Conservation (phyloP, 1,140 invertebrate genomes). For the Philopotamus ludificatus region DNA sequence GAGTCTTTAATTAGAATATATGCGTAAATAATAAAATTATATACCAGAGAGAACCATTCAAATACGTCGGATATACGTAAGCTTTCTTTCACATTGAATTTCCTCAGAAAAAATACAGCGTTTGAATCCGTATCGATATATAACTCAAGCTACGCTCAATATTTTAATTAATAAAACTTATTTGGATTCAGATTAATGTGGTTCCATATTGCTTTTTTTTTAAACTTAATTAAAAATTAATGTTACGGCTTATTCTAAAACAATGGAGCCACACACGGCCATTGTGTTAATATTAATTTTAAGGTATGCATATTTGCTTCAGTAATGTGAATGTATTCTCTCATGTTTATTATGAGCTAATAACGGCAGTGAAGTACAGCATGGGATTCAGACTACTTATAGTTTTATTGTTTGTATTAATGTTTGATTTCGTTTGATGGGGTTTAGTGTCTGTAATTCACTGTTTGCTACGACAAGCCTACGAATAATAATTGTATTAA, state of each 20-base stretch:
- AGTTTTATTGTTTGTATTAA: background rate
- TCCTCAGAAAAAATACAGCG: background rate
- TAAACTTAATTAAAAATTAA: too few species aligned
- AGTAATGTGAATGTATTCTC: constrained; percentile 8
- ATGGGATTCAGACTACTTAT: background rate
- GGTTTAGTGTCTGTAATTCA: too few species aligned
- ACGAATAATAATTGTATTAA: constrained; percentile 1
- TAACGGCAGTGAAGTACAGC: background rate
- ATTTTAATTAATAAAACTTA: background rate
- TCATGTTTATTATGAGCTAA: background rate
- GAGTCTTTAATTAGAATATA: too few species aligned
- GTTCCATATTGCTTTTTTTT: too few species aligned
- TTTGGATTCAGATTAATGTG: too few species aligned
- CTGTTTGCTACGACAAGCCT: background rate
- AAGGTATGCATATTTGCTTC: constrained; percentile 1
- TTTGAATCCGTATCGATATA: background rate
- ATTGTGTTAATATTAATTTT: constrained; percentile 5
- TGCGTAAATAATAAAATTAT: too few species aligned
- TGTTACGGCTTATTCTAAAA: background rate
- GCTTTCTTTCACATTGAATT: too few species aligned
- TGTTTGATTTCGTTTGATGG: too few species aligned
- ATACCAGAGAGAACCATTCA: too few species aligned
- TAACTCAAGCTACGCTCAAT: background rate
- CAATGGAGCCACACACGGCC: background rate
- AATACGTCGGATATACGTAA: too few species aligned